These are phyloP conservation scores for Pangasius krempfi DNA, from an alignment of 2,797 vertebrate genomes.

Conservation along the genomic window DNA sequence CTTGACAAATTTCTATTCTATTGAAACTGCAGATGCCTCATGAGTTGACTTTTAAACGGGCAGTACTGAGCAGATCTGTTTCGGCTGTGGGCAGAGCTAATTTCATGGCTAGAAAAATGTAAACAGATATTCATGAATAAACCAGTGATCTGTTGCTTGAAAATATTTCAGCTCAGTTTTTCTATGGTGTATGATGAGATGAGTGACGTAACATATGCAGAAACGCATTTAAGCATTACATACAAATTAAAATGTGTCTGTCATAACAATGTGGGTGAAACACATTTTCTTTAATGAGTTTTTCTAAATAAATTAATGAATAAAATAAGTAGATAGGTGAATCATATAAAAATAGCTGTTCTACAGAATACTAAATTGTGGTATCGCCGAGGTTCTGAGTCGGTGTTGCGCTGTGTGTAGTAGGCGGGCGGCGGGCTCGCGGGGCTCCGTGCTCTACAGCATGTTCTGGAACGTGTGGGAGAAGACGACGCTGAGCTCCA, in stretches of 20 bases:
- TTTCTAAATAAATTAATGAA: not conserved
- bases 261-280: not conserved
- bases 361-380: not conserved
- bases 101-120: not conserved
- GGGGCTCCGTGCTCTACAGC: slow-evolving; percentile 66
- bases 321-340: not conserved
- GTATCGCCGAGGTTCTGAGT: not conserved
- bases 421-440: slow-evolving; percentile 40
- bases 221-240: not conserved
- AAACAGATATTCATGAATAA: not conserved
- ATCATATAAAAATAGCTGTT: not conserved
- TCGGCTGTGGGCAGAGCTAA: not conserved
- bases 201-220: not conserved
- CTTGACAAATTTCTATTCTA: no score
- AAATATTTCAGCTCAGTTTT: not conserved
- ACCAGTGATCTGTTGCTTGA: not conserved
- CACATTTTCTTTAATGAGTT: not conserved
- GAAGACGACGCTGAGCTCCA: slow-evolving; percentile 68
- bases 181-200: not conserved
- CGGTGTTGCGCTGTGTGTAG: slow-evolving; percentile 22
- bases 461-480: slow-evolving; percentile 81
- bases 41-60: not conserved
- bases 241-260: not conserved
- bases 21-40: not conserved
- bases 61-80: not conserved